phyloP scores from a whole-genome alignment of 2,113 vertebrate genomes.

The Smithornis capensis region DNA sequence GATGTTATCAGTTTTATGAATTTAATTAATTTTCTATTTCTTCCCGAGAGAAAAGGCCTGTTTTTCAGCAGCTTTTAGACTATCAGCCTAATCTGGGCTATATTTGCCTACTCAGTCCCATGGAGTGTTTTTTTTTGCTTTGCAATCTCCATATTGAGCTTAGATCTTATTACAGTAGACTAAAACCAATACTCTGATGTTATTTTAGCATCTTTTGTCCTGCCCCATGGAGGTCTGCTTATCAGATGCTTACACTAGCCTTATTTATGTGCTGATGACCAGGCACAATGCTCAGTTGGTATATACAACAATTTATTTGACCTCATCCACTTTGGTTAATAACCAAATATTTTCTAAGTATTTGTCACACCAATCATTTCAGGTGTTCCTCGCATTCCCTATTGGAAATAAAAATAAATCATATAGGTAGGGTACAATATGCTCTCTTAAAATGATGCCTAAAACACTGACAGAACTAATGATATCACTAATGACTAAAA shows the following conservation, averaged over 20 bases:
- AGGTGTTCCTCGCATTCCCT: background rate
- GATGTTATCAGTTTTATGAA: background rate
- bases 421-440: background rate
- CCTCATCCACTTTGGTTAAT: background rate
- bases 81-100: background rate
- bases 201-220: background rate
- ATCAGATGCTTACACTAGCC: background rate
- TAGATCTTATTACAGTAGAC: background rate
- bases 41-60: background rate
- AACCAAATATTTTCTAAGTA: background rate
- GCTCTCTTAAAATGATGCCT: constrained; percentile 2
- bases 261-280: background rate
- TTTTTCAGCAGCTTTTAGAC: background rate
- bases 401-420: background rate
- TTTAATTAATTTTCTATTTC: background rate
- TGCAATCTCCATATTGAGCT: background rate
- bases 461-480: constrained; percentile 27
- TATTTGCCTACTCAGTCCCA: background rate
- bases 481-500: constrained; percentile 23
- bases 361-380: background rate
- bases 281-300: background rate
- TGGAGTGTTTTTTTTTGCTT: background rate
- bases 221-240: background rate
- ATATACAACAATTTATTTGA: background rate
- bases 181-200: background rate